Evolutionary conservation across 2,888 invertebrate genomes (phyloP), one percentile per base, ranked within the genome.

Genomic region (Amphipoea lucens): DNA sequence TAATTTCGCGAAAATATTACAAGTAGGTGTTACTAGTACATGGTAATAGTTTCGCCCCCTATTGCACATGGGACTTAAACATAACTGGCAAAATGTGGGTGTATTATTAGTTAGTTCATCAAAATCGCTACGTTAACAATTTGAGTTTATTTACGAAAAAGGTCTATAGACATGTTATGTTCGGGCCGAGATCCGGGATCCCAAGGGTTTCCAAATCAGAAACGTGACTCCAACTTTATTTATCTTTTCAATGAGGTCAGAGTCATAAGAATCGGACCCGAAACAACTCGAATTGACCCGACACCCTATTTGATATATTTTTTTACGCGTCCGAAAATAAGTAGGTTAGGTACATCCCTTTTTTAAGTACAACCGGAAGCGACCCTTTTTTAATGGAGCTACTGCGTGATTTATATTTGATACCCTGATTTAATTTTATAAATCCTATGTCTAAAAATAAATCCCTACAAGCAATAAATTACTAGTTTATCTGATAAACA

Each of bases 401-500:
- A 68, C 67, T 23, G 57, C 42, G 48, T 70, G 65, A 79, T 79
- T 69, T 84, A 66, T 73, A 73, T 54, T 79, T 69, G 42, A 73
- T 66, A 79, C 51, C 42, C 63, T 17, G 51, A 68, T 66, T 82
- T 79, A 73, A 84, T 69, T 65, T 51, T 40, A 17, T 42, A 54
- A 80, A 84, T 54, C 65, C 69, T 40, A 51, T 79, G 69, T 65
- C 20, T 79, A 66, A 70, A 83, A 68, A 67, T 66, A 77, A 76
- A 83, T 83, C 80, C 51, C 14, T 14, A 20, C 42, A n/a, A 36
- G 20, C 68, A 69, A 69, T 84, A 79, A 74, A 84, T 84, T 66
- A 70, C 45, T n/a, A 9, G 40, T 69, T 79, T 80, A 84, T 82
- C 85, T 54, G 85, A 84, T 82, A 84, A 83, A 76, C 72, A 73